Evolutionary conservation across 2,888 invertebrate genomes (phyloP), one percentile per base, ranked within the genome.

Genomic region (Brenthis daphne): DNA sequence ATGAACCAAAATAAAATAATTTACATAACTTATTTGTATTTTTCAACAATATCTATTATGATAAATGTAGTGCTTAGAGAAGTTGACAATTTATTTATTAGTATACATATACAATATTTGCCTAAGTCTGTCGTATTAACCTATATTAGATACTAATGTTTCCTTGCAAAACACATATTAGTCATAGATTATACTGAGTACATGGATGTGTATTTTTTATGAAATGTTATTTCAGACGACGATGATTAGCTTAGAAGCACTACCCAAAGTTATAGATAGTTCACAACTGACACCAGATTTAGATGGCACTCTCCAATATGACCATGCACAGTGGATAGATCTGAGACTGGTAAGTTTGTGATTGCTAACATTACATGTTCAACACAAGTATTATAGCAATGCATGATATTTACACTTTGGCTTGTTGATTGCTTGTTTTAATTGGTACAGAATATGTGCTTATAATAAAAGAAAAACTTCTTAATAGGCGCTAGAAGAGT

Each of bases 311-410:
- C 94, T 99, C 79, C 95, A 96, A 79, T 99, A 99, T 90, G 99
- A 99, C 88, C 99, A 99, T 92, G 96, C 97, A 76, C 98, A 97
- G 85, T 99, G 99, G 99, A 97, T 99, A 81, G 99, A 99, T 82
- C 95, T 98, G 73, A 94, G 99, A 88, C 90, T 98, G 89, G 93
- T 92, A 79, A 88, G 90, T 79, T 68, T 58, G 11, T n/a, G 6
- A 50, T 33, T 55, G 61, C 14, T 51, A 54, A 29, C 24, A 55
- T 47, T 43, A 12, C 14, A 13, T 29, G 29, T 50, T 56, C 11
- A 20, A 54, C 2, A 54, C 2, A 20, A 6, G 16, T 20, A 20
- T 20, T 24, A 16, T 12, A 13, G 51, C 13, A 37, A 29, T 16
- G 16, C 37, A 50, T 8, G 20, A 29, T 51, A 5, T 56, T 13